Conservation (phyloP, 2,113 vertebrate species). For the Shinisaurus crocodilurus region DNA sequence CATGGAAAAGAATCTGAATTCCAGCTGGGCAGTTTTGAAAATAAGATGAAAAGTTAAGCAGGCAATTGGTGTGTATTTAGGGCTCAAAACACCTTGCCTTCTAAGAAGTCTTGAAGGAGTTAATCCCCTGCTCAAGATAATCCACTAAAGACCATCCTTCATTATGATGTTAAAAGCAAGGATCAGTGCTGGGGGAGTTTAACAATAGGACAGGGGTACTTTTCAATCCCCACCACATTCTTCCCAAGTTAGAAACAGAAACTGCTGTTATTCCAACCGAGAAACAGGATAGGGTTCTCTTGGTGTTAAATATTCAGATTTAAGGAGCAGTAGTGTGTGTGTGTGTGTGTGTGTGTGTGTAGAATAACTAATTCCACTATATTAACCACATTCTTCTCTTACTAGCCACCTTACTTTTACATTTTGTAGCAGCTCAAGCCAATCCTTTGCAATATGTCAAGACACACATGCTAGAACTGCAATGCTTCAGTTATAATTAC, state of each 20-base stretch:
- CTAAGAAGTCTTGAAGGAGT: slow-evolving; percentile 89
- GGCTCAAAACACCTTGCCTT: slow-evolving; percentile 89
- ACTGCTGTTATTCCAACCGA: slow-evolving; percentile 78
- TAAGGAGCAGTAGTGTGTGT: slow-evolving; percentile 48
- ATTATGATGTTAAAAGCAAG: slow-evolving; percentile 92
- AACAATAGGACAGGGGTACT: slow-evolving; percentile 84
- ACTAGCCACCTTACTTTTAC: slow-evolving; percentile 45
- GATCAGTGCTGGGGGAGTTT: slow-evolving; percentile 82
- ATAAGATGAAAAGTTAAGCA: slow-evolving; percentile 90
- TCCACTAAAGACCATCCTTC: slow-evolving; percentile 91
- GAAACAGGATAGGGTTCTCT: slow-evolving; percentile 75
- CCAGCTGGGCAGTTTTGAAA: slow-evolving; percentile 90
- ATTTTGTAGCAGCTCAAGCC: slow-evolving; percentile 35
- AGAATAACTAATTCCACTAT: slow-evolving; percentile 47
- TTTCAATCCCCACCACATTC: slow-evolving; percentile 84
- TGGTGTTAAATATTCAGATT: slow-evolving; percentile 79
- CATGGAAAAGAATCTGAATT: slow-evolving; percentile 88
- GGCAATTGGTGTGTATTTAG: slow-evolving; percentile 90
- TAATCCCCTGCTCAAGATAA: slow-evolving; percentile 92
- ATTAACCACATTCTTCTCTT: slow-evolving; percentile 60
- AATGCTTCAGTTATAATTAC: slow-evolving; percentile 28
- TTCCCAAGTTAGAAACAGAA: slow-evolving; percentile 90
- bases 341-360: background rate
- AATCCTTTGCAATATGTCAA: background rate
- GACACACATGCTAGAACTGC: background rate